These are phyloP conservation scores for Hydrophis major DNA, from an alignment of 2,797 vertebrate species.

Conservation along the genomic window DNA sequence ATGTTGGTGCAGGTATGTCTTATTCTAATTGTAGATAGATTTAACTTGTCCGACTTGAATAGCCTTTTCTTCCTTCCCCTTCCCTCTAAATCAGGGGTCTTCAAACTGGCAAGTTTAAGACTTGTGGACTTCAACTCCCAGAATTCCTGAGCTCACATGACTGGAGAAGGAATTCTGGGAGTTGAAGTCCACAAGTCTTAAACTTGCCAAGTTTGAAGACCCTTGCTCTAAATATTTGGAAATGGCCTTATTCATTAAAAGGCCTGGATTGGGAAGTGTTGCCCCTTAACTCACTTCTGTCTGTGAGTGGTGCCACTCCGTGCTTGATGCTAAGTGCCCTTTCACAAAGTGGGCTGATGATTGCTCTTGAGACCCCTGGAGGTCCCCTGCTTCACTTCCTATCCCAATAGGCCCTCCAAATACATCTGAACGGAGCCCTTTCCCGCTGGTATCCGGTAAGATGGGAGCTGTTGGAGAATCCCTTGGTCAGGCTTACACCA, in stretches of 20 bases:
- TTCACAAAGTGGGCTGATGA: not conserved
- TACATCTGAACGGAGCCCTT: not conserved
- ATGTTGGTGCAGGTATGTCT: constrained; percentile 16
- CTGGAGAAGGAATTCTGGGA: too few species aligned
- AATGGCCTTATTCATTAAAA: not conserved
- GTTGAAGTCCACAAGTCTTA: too few species aligned
- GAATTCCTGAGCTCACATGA: too few species aligned
- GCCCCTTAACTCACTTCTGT: not conserved
- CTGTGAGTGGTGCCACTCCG: not conserved
- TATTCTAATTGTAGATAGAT: not conserved
- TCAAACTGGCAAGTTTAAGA: too few species aligned
- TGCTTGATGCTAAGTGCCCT: not conserved
- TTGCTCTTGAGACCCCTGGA: not conserved
- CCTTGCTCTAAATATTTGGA: not conserved
- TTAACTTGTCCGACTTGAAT: not conserved
- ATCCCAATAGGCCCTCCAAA: not conserved
- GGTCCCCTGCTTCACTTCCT: not conserved
- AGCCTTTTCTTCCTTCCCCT: not conserved
- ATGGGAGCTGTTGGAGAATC: not conserved
- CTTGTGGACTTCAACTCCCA: too few species aligned
- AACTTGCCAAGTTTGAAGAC: too few species aligned
- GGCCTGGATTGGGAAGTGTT: not conserved
- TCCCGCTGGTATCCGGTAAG: not conserved
- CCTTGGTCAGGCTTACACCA: not conserved
- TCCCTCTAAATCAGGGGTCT: not conserved